Percentiles rank a stretch among this genome's conserved stretches.
These are phyloP conservation scores for Nettapus auritus DNA, from an alignment of 2,113 vertebrate species.

Conservation along the genomic window DNA sequence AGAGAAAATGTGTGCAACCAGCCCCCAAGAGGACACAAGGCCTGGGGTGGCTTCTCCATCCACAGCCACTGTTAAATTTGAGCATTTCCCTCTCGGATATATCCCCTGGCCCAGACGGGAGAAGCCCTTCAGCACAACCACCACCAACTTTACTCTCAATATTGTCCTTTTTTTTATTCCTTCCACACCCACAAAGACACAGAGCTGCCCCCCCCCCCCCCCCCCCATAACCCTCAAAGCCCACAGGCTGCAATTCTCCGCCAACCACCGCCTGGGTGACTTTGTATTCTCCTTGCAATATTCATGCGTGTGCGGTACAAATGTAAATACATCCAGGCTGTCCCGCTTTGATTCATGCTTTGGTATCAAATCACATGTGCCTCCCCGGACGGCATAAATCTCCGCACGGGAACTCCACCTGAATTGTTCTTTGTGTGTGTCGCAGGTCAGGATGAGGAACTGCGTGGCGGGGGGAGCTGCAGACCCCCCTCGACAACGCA, in stretches of 20 bases:
- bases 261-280: not conserved
- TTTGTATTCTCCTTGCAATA: not conserved
- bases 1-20: rapidly evolving
- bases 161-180: not conserved
- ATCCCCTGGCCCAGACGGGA: not conserved
- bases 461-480: not conserved
- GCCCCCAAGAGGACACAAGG: not conserved
- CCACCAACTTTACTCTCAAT: not conserved
- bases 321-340: slow-evolving; percentile 13
- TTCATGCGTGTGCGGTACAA: not conserved
- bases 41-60: not conserved
- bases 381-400: not conserved
- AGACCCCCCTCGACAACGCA: not conserved
- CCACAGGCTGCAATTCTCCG: not conserved
- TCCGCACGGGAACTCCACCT: not conserved
- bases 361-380: not conserved
- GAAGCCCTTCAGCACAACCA: not conserved
- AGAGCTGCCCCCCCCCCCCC: not conserved
- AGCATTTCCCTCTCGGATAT: not conserved
- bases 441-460: not conserved
- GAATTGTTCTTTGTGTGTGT: slow-evolving; percentile 22
- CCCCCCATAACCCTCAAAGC: not conserved
- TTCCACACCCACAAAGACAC: not conserved
- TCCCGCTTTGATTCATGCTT: slow-evolving; percentile 1
- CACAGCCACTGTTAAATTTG: not conserved